Evolutionary conservation across 2,888 invertebrate species (phyloP).

Genomic region (Masnerella sp.): DNA sequence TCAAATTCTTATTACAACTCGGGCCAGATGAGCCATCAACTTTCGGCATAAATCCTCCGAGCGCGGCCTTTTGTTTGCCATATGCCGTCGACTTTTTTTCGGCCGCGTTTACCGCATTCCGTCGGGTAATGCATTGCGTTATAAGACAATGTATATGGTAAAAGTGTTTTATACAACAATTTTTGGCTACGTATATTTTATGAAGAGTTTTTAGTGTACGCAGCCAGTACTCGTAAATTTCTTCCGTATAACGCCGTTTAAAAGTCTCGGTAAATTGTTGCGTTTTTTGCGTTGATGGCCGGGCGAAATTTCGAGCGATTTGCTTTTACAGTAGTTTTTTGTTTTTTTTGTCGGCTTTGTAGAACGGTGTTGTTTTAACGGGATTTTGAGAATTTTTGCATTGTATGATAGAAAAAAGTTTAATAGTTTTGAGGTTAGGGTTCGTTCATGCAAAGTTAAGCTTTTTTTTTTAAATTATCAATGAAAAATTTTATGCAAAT

Average conservation of each 20-base stretch:
- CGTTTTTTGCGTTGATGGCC: slow-evolving; percentile 27
- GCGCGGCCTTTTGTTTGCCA: not conserved
- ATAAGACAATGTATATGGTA: slow-evolving; percentile 32
- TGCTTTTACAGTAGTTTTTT: no score
- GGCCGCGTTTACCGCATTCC: slow-evolving; percentile 12
- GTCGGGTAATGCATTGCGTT: slow-evolving; percentile 26
- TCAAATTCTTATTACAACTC: slow-evolving; percentile 21
- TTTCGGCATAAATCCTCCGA: not conserved
- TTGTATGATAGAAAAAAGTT: no score
- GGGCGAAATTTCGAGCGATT: no score
- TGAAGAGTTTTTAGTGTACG: slow-evolving; percentile 40
- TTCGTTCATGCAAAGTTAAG: no score
- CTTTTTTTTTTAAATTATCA: no score
- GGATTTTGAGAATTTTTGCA: no score
- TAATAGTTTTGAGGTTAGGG: no score
- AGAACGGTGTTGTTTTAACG: no score
- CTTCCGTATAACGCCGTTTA: slow-evolving; percentile 18
- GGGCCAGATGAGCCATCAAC: not conserved
- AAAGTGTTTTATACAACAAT: slow-evolving; percentile 40
- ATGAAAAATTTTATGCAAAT: no score
- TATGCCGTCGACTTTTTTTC: not conserved
- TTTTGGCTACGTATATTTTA: slow-evolving; percentile 49
- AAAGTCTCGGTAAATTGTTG: slow-evolving; percentile 32
- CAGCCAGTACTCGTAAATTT: slow-evolving; percentile 34
- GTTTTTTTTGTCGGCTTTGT: no score